Conservation (phyloP, 2,888 invertebrate genomes). For the Thera britannica region DNA sequence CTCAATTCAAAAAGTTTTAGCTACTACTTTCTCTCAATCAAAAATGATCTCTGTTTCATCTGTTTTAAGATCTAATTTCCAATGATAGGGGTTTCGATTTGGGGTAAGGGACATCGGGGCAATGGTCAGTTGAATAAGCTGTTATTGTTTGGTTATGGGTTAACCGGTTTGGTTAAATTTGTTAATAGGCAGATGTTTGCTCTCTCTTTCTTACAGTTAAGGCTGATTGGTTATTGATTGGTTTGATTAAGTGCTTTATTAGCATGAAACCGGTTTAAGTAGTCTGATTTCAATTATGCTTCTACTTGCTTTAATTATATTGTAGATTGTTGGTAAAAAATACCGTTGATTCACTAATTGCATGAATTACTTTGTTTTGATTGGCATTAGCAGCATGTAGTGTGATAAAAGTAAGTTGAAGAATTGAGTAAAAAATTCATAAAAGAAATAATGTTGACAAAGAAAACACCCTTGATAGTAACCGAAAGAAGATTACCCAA, state of each 20-base stretch:
- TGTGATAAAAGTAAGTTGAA: no score
- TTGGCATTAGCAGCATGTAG: not conserved
- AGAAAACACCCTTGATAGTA: constrained; percentile 5
- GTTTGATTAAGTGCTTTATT: constrained; percentile 69
- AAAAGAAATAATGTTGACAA: not conserved
- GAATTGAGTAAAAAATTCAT: no score
- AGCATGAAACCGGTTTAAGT: constrained; percentile 54
- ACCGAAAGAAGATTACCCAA: constrained; percentile 29
- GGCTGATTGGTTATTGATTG: constrained; percentile 75
- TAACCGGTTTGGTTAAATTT: constrained; percentile 84
- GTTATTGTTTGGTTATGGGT: constrained; percentile 84
- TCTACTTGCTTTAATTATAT: constrained; percentile 18
- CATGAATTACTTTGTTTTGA: constrained; percentile 2
- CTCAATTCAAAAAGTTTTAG: constrained; percentile 43
- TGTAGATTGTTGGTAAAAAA: not conserved
- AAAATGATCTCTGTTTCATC: constrained; percentile 24
- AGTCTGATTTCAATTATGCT: constrained; percentile 41
- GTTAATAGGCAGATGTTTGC: constrained; percentile 79
- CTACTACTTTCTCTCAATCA: not conserved
- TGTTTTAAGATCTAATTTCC: constrained; percentile 40
- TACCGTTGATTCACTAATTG: constrained; percentile 12
- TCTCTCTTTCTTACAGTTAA: constrained; percentile 55
- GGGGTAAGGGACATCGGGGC: constrained; percentile 39
- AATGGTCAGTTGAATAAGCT: constrained; percentile 81
- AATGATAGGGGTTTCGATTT: constrained; percentile 22